phyloP scores from a whole-genome alignment of 2,113 vertebrate species.

The Typhlomys cinereus region DNA sequence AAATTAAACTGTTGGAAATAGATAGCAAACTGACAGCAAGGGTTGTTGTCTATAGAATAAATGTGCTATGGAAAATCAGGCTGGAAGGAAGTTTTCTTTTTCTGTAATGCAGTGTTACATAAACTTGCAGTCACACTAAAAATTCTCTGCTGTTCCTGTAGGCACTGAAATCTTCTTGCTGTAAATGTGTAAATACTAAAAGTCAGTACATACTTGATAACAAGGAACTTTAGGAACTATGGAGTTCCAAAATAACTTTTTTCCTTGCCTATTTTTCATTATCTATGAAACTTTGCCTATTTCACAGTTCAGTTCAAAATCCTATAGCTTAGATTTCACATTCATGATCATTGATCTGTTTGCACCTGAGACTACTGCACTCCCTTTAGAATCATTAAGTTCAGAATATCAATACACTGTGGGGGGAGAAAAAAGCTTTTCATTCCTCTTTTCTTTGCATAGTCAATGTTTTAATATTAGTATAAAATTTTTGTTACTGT shows the following conservation, averaged over 20 bases:
- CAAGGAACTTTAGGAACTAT: constrained; percentile 43
- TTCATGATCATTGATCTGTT: constrained; percentile 70
- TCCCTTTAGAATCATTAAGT: constrained; percentile 47
- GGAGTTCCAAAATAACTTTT: neutral
- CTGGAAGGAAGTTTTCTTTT: constrained; percentile 19
- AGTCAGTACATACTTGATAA: neutral
- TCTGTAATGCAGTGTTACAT: constrained; percentile 4
- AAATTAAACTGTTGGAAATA: constrained; percentile 27
- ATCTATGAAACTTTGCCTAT: constrained; percentile 55
- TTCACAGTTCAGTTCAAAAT: constrained; percentile 74
- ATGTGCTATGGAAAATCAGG: neutral
- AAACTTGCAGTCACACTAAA: constrained; percentile 31
- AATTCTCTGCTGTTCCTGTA: neutral
- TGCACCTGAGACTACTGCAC: constrained; percentile 27
- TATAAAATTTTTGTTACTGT: neutral
- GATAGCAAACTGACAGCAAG: neutral
- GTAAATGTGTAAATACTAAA: neutral
- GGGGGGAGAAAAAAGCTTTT: neutral
- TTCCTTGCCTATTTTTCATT: constrained; percentile 58
- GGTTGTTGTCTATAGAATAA: neutral
- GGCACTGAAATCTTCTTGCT: constrained; percentile 36
- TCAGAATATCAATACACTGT: constrained; percentile 54
- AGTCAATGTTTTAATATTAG: constrained; percentile 41
- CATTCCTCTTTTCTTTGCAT: constrained; percentile 35
- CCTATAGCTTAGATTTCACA: constrained; percentile 50